Conservation (phyloP, 2,113 vertebrate genomes). For the Syrrhaptes paradoxus region DNA sequence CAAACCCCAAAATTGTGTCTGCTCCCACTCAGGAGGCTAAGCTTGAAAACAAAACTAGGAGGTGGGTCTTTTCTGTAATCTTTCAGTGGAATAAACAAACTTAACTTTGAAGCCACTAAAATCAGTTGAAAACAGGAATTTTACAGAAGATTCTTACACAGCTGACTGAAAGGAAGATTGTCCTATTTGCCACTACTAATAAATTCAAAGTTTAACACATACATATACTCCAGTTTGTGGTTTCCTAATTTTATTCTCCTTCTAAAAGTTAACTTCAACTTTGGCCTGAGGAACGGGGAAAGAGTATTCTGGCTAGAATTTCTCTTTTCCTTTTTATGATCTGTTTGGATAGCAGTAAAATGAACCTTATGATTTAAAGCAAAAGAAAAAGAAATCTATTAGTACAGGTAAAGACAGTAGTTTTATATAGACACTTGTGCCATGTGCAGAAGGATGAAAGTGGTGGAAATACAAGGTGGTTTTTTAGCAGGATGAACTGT, state of each 20-base stretch:
- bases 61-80: background rate
- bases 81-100: slow-evolving; percentile 11
- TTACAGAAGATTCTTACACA: slow-evolving; percentile 35
- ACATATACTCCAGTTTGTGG: background rate
- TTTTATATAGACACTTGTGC: background rate
- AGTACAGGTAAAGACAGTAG: background rate
- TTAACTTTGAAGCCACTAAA: background rate
- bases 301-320: background rate
- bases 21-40: background rate
- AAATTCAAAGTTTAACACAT: slow-evolving; percentile 49
- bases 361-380: background rate
- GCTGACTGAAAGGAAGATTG: slow-evolving; percentile 6
- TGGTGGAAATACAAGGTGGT: background rate
- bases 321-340: slow-evolving; percentile 11
- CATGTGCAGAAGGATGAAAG: background rate
- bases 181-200: slow-evolving; percentile 11
- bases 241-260: slow-evolving; percentile 44
- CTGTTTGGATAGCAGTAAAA: slow-evolving; percentile 62
- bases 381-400: background rate
- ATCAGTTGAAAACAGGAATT: slow-evolving; percentile 1
- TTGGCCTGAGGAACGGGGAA: slow-evolving; percentile 11
- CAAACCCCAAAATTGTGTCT: background rate
- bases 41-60: background rate
- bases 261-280: slow-evolving; percentile 49
- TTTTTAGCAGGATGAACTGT: background rate